Evolutionary conservation across 2,888 invertebrate species (phyloP).

Genomic region (Nineta flava): DNA sequence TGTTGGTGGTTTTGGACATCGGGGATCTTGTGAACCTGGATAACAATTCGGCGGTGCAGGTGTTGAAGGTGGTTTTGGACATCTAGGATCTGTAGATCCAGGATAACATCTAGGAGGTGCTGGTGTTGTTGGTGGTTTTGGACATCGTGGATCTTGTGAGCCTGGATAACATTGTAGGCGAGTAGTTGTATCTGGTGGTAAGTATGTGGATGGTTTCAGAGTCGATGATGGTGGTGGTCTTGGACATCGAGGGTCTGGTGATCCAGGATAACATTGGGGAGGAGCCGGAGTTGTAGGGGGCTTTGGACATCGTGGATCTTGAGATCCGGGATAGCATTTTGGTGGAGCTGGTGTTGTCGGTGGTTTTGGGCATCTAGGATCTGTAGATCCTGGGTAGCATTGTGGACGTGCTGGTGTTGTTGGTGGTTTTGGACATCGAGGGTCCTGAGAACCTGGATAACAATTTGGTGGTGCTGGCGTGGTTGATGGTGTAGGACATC

Average conservation of each 20-base stretch:
- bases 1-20: conserved; percentile 18
- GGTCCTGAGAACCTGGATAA: conserved; percentile 23
- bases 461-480: conserved; percentile 22
- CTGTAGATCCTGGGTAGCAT: conserved; percentile 17
- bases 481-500: conserved; percentile 18
- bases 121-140: conserved; percentile 14
- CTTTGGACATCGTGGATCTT: conserved; percentile 22
- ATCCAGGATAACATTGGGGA: conserved; percentile 15
- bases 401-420: conserved; percentile 17
- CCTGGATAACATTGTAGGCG: conserved; percentile 26
- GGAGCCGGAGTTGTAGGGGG: conserved; percentile 15
- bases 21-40: conserved; percentile 19
- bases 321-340: conserved; percentile 16
- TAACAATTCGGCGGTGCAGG: conserved; percentile 17
- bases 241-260: conserved; percentile 15
- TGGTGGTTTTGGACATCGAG: conserved; percentile 22
- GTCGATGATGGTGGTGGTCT: conserved; percentile 16
- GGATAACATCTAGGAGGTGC: conserved; percentile 21
- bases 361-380: conserved; percentile 16
- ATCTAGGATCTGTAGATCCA: conserved; percentile 22
- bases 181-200: conserved; percentile 12
- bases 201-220: conserved; percentile 17
- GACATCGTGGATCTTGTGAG: conserved; percentile 17
- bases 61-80: conserved; percentile 11
- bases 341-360: conserved; percentile 14